Evolutionary conservation across 2,797 vertebrate genomes (phyloP), one percentile per base, ranked within the genome.

Genomic region (Pampus argenteus): DNA sequence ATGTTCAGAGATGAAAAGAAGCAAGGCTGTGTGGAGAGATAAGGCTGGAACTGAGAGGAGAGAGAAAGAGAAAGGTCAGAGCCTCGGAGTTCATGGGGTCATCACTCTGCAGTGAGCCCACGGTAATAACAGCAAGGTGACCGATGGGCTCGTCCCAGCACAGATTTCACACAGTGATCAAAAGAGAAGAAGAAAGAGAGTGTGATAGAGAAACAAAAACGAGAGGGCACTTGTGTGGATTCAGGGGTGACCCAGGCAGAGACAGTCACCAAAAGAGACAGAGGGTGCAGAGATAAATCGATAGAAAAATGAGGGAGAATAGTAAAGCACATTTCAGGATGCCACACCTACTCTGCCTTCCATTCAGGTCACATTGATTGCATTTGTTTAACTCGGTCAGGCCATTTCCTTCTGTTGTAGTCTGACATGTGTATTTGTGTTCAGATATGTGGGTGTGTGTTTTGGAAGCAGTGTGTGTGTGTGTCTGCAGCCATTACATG

Each of bases 321-420:
- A 40, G 71, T 42, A 67, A 73, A 78, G 51, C 58, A 66, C 55
- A 69, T 85, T 71, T 78, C 61, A 73, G 52, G 57, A 64, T 0
- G 54, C 84, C 67, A 70, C 54, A 73, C 72, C 66, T 65, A 79
- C 28, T 89, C 78, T 75, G 66, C 40, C 66, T 84, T 74, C 58
- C 64, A 69, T 82, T 86, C 71, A 76, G 68, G 69, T 80, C 81
- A 72, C 68, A 54, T 48, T 78, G 74, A 82, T 81, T 78, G 70
- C 62, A 78, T 86, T 88, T 87, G 79, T 86, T 81, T 82, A 62
- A 78, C 84, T 82, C 79, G 71, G 57, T 60, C 60, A 61, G 67
- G 83, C 66, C 44, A 79, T 82, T 88, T 81, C 71, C 59, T 74
- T 42, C 61, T 48, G 59, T 63, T 10, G 9, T 22, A 11, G n/a